Percentiles rank a stretch among this genome's conserved stretches.
These are phyloP conservation scores for Littorina saxatilis DNA, from an alignment of 1,140 invertebrate genomes.

Conservation along the genomic window DNA sequence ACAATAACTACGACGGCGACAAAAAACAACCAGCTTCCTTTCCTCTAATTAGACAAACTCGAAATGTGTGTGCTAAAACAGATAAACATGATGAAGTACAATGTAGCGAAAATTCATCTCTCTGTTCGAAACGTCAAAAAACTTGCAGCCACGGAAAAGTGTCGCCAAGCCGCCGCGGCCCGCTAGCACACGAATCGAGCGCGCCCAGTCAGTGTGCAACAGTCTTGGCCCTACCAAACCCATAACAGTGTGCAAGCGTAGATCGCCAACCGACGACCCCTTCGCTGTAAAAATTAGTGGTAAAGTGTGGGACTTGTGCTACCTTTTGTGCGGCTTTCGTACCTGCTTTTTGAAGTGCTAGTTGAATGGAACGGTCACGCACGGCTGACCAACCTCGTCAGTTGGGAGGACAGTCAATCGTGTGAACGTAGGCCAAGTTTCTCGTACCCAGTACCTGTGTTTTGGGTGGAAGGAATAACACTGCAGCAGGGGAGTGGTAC, in stretches of 20 bases:
- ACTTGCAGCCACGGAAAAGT: too few relatives aligned
- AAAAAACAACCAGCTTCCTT: too few relatives aligned
- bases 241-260: conserved; percentile 15
- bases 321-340: neutral
- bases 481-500: neutral
- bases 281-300: neutral
- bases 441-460: neutral
- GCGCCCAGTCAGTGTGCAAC: neutral
- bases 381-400: neutral
- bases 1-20: too few relatives aligned
- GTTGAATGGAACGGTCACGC: conserved; percentile 12
- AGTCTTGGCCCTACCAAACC: neutral
- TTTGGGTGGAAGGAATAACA: neutral
- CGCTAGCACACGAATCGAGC: conserved; percentile 7
- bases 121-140: too few relatives aligned
- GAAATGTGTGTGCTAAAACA: too few relatives aligned
- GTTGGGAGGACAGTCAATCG: neutral
- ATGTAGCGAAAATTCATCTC: too few relatives aligned
- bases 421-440: neutral
- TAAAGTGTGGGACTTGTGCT: neutral
- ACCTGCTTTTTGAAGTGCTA: neutral
- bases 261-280: neutral
- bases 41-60: too few relatives aligned
- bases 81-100: too few relatives aligned
- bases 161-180: neutral